These are phyloP conservation scores for Cryptocheilus praepositus DNA, from an alignment of 2,888 invertebrate species.

Conservation along the genomic window DNA sequence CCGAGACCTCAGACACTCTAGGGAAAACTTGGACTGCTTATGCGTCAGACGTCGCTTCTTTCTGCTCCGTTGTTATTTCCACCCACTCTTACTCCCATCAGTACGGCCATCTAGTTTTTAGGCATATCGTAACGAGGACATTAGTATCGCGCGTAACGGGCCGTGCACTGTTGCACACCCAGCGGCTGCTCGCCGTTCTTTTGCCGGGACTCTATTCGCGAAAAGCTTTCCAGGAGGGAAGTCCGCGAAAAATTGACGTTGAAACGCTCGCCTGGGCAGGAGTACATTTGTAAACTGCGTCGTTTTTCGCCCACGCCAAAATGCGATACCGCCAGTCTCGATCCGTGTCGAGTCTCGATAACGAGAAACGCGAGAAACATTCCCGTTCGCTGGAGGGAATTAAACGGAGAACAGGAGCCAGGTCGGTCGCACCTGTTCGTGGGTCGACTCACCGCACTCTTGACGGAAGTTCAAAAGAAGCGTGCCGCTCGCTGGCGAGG, in stretches of 20 bases:
- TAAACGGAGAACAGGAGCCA: too few relatives aligned
- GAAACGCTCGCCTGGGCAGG: neutral
- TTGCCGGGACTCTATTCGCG: neutral
- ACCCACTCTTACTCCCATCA: too few relatives aligned
- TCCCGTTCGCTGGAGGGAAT: too few relatives aligned
- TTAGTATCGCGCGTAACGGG: conserved; percentile 60
- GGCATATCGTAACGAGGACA: conserved; percentile 57
- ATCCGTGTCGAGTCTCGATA: too few relatives aligned
- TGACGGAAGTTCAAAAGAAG: too few relatives aligned
- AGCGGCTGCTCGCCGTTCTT: neutral
- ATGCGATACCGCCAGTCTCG: too few relatives aligned
- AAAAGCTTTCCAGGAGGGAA: neutral
- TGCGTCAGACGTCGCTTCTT: neutral
- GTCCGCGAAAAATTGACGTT: neutral
- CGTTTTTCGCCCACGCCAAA: neutral
- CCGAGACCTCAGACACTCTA: too few relatives aligned
- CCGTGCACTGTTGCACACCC: conserved; percentile 29
- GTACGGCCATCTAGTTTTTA: conserved; percentile 27
- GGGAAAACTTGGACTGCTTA: too few relatives aligned
- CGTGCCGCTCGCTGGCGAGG: too few relatives aligned
- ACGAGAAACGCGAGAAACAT: too few relatives aligned
- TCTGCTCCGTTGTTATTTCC: neutral
- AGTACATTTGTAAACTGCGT: neutral
- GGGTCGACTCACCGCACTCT: too few relatives aligned
- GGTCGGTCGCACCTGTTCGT: too few relatives aligned